Conservation (phyloP, 92 coral and sea anemone genomes). For the Parazoanthus atlanticus region DNA sequence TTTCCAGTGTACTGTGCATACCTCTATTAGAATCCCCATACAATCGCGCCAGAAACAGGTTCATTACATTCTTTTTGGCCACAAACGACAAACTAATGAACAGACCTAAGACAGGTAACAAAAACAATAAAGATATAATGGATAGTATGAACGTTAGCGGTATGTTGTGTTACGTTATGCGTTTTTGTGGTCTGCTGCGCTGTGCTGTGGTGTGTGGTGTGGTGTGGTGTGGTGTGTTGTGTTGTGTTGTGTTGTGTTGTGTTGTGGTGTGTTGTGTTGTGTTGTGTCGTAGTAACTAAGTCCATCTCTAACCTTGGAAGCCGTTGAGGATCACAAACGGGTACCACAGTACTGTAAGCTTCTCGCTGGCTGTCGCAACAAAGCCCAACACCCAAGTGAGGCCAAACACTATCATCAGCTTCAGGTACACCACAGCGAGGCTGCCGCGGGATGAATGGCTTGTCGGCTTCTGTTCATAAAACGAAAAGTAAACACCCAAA, state of each 20-base stretch:
- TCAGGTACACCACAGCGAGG: conserved; percentile 9
- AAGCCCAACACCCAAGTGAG: neutral
- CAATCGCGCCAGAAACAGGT: neutral
- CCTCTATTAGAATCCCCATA: neutral
- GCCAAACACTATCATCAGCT: neutral
- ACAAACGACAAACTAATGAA: neutral
- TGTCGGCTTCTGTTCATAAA: neutral
- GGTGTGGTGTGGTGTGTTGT: too few relatives aligned
- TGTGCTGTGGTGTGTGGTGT: too few relatives aligned
- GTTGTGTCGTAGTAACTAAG: neutral
- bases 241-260: too few relatives aligned
- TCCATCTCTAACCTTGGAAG: neutral
- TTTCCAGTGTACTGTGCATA: neutral
- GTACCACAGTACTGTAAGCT: neutral
- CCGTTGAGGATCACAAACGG: neutral
- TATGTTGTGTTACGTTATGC: too few relatives aligned
- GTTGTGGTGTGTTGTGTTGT: too few relatives aligned
- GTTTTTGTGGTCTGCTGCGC: too few relatives aligned
- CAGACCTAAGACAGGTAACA: neutral
- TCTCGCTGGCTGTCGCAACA: neutral
- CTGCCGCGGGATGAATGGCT: conserved; percentile 6
- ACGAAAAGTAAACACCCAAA: too few relatives aligned
- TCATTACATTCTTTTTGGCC: neutral
- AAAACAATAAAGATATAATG: neutral
- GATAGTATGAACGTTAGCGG: too few relatives aligned